Conservation (phyloP, 2,888 invertebrate genomes). For the Willowsia nigromaculata region DNA sequence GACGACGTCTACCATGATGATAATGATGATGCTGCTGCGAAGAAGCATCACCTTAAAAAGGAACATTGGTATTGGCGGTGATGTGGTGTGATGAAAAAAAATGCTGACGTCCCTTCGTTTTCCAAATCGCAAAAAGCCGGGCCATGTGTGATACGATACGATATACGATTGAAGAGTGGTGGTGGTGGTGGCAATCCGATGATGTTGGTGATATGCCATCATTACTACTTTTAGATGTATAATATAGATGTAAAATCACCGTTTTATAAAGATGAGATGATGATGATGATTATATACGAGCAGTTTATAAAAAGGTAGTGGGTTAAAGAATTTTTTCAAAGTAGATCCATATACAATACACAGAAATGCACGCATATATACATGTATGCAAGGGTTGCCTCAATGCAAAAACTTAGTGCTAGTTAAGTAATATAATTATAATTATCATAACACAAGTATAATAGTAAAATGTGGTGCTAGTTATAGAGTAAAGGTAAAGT, state of each 20-base stretch:
- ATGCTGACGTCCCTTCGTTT: neutral
- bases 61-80: neutral
- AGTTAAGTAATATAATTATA: neutral
- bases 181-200: slow-evolving; percentile 5
- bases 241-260: slow-evolving; percentile 20
- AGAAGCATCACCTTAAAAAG: slow-evolving; percentile 45
- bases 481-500: neutral
- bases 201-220: slow-evolving; percentile 66
- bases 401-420: too few relatives aligned
- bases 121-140: slow-evolving; percentile 52
- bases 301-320: slow-evolving; percentile 15
- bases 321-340: slow-evolving; percentile 12
- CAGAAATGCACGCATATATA: neutral
- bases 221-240: slow-evolving; percentile 66
- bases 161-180: neutral
- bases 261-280: slow-evolving; percentile 35
- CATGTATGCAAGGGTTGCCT: neutral
- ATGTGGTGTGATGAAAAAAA: neutral
- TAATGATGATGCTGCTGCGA: neutral
- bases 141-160: slow-evolving; percentile 57
- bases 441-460: neutral
- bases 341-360: neutral
- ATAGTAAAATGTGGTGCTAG: neutral
- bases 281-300: slow-evolving; percentile 32
- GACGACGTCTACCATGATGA: slow-evolving; percentile 16